These are phyloP conservation scores for Tetramorium parvispinum DNA, from an alignment of 1,140 invertebrate species.

Conservation along the genomic window DNA sequence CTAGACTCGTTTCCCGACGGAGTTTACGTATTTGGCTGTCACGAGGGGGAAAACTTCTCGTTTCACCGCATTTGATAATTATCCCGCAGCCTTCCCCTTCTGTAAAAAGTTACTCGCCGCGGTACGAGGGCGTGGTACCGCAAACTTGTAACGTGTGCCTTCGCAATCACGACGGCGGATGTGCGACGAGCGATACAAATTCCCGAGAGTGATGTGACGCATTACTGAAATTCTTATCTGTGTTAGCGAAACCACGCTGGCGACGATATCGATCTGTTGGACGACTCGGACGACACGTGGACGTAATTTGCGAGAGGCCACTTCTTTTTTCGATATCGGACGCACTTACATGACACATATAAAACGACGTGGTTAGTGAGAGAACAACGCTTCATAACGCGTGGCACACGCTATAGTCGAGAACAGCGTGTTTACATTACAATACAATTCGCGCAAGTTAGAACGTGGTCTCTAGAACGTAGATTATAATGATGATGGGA, in stretches of 20 bases:
- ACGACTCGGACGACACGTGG: not conserved
- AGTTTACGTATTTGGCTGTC: not conserved
- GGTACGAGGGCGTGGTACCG: not conserved
- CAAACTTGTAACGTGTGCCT: not conserved
- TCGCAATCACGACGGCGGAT: not conserved
- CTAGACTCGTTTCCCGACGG: not conserved
- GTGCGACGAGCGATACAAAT: conserved; percentile 34
- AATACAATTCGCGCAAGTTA: not conserved
- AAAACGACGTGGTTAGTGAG: not conserved
- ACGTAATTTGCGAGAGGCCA: not conserved
- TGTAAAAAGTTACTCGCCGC: not conserved
- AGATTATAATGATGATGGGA: not conserved
- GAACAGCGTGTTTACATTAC: not conserved
- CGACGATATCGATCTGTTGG: not conserved
- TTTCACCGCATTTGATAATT: not conserved
- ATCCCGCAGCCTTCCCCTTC: not conserved
- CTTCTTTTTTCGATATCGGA: not conserved
- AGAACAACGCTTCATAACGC: not conserved
- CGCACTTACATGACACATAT: not conserved
- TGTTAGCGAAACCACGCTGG: not conserved
- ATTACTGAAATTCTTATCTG: conserved; percentile 51
- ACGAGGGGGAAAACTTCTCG: conserved; percentile 22
- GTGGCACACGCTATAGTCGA: too few species aligned
- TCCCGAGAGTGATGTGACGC: conserved; percentile 20
- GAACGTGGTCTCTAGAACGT: not conserved